phyloP scores from a whole-genome alignment of 2,888 invertebrate species.

The Polyommatus iphigenia region DNA sequence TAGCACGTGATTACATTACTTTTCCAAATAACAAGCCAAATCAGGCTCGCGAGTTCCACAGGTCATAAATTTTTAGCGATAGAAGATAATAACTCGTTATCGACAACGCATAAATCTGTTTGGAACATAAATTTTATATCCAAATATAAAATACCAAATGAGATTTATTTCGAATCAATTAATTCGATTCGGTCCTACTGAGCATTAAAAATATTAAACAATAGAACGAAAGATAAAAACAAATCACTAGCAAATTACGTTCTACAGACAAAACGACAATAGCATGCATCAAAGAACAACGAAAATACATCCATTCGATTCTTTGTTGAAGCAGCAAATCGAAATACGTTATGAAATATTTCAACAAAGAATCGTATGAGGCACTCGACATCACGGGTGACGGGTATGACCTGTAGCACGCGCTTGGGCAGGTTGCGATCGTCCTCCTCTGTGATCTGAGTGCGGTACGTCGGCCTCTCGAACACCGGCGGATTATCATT shows the following conservation, averaged over 20 bases:
- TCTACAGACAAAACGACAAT: slow-evolving; percentile 62
- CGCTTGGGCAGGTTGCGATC: slow-evolving; percentile 96
- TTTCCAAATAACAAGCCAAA: slow-evolving; percentile 16
- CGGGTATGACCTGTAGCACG: slow-evolving; percentile 88
- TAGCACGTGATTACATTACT: neutral
- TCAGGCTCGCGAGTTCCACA: slow-evolving; percentile 17
- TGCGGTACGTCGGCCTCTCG: slow-evolving; percentile 95
- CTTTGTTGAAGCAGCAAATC: slow-evolving; percentile 50
- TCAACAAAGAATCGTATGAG: slow-evolving; percentile 51
- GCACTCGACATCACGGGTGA: slow-evolving; percentile 78
- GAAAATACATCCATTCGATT: slow-evolving; percentile 53
- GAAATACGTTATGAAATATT: slow-evolving; percentile 41
- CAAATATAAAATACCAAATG: slow-evolving; percentile 26
- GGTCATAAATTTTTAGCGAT: slow-evolving; percentile 28
- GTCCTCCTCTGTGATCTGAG: slow-evolving; percentile 97
- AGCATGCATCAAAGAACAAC: slow-evolving; percentile 65
- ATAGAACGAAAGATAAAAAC: slow-evolving; percentile 42
- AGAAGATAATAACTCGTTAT: slow-evolving; percentile 28
- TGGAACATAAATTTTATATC: slow-evolving; percentile 22
- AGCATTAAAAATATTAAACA: slow-evolving; percentile 20
- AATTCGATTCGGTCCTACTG: neutral
- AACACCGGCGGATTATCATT: slow-evolving; percentile 99
- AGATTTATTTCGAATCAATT: neutral
- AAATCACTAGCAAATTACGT: slow-evolving; percentile 48
- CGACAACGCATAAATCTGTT: slow-evolving; percentile 20